These are phyloP conservation scores for Platycnemis pennipes DNA, from an alignment of 2,888 invertebrate genomes.

Conservation along the genomic window DNA sequence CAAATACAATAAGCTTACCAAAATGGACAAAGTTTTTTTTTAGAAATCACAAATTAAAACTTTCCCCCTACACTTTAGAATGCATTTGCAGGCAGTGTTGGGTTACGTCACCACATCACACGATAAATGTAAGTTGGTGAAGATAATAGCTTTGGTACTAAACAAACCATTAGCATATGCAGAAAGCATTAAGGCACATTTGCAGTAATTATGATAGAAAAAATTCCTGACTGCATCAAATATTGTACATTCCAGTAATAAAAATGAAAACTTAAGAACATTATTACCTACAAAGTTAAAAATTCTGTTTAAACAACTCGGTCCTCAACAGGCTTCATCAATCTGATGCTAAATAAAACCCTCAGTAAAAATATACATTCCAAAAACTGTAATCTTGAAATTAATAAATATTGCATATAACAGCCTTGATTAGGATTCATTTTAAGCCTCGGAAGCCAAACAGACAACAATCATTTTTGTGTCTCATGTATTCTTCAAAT, in stretches of 20 bases:
- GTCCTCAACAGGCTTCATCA: background rate
- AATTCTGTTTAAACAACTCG: background rate
- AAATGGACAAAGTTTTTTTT: background rate
- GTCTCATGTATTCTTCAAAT: no score
- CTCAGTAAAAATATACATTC: background rate
- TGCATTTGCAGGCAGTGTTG: background rate
- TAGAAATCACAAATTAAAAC: background rate
- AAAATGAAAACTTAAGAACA: background rate
- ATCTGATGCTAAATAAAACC: background rate
- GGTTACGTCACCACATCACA: background rate
- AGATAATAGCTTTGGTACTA: background rate
- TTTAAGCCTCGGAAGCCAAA: no score
- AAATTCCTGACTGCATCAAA: background rate
- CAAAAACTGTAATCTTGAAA: background rate
- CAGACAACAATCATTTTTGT: no score
- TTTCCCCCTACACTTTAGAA: background rate
- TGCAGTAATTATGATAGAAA: background rate
- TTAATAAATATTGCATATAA: background rate
- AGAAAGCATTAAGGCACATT: slow-evolving; percentile 1
- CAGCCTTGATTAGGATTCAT: no score
- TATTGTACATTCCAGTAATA: background rate
- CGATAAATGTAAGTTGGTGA: background rate
- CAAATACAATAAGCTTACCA: background rate
- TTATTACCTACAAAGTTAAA: background rate
- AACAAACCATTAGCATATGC: background rate